These are phyloP conservation scores for Chaenocephalus aceratus DNA, from an alignment of 2,113 vertebrate genomes.

Conservation along the genomic window DNA sequence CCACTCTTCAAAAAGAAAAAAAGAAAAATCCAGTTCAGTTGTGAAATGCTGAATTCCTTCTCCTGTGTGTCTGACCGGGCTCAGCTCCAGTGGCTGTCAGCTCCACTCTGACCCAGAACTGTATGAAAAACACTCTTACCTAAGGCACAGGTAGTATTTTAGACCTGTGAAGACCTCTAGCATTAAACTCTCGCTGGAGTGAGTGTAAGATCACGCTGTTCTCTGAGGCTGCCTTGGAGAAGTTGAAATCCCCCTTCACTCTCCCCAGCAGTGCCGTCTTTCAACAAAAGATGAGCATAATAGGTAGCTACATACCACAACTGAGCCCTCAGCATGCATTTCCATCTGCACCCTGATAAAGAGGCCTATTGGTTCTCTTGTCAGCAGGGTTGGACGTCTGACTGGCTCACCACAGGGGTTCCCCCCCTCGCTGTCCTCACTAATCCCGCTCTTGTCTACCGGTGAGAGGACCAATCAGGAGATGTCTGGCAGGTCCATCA, in stretches of 20 bases:
- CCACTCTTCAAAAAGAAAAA: neutral
- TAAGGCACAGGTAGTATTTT: constrained; percentile 21
- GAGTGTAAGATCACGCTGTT: constrained; percentile 83
- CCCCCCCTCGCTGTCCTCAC: constrained; percentile 79
- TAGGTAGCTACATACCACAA: constrained; percentile 78
- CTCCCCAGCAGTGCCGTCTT: constrained; percentile 77
- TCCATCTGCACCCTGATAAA: constrained; percentile 87
- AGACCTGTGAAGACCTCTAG: constrained; percentile 21
- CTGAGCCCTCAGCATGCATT: constrained; percentile 71
- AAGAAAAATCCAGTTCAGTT: too few relatives aligned
- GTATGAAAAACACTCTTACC: neutral
- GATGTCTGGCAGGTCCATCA: constrained; percentile 78
- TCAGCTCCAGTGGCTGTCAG: neutral
- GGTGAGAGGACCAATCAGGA: constrained; percentile 80
- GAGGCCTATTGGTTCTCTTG: constrained; percentile 54
- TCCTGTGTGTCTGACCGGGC: neutral
- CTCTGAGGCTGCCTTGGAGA: constrained; percentile 67
- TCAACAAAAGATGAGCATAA: constrained; percentile 89
- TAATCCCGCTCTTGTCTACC: constrained; percentile 85
- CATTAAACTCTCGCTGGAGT: constrained; percentile 84
- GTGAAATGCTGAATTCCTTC: neutral
- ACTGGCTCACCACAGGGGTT: constrained; percentile 69
- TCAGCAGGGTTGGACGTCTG: constrained; percentile 61
- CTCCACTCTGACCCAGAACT: neutral
- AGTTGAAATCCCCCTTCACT: constrained; percentile 54